Evolutionary conservation across 1,140 invertebrate species (phyloP), one percentile per base, ranked within the genome.

Genomic region (Lepidurus couesii): DNA sequence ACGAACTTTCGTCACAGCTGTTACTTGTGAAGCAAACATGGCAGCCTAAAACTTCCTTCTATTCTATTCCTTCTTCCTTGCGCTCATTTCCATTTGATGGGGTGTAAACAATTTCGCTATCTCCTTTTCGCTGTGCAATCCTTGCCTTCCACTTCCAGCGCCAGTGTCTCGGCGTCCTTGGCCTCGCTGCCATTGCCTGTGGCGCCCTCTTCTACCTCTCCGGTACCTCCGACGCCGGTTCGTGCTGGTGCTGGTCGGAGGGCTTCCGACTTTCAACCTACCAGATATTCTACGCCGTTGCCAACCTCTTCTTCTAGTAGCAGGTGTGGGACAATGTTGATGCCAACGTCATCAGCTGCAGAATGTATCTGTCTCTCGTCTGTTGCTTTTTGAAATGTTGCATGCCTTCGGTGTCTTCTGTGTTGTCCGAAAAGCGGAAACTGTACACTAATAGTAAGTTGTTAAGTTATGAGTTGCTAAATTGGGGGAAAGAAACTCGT

Each of bases 301-400:
- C 53, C 16, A 65, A 65, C 21, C 53, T 65, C 53, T 13, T 65
- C 53, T 16, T 65, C 53, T 65, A 65, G 16, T 13, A 65, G 53
- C 53, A 65, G 53, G 53, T 65, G 53, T 65, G 53, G 53, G 34
- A 34, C 34, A 34, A 34, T 34, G 34, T 65, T 65, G 53, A 65
- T 65, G 53, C 21, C 53, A 21, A 9, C 16, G 9, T 16, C 16
- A 1, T 65, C 9, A 34, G 34, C 34, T 34, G 3, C 34, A 34
- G 34, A 34, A 34, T 34, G 34, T 4, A 34, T 34, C 34, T 34
- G 34, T 34, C 34, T 34, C 34, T 34, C 34, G 34, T 34, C 65
- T 73, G 65, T n/a, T 73, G 24, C 24, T 75, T 75, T 75, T 75
- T 24, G 24, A 75, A 34, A 42, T 42, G 11, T 73, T 73, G n/a